Conservation (phyloP, 2,113 vertebrate species). For the Hystrix cristata region DNA sequence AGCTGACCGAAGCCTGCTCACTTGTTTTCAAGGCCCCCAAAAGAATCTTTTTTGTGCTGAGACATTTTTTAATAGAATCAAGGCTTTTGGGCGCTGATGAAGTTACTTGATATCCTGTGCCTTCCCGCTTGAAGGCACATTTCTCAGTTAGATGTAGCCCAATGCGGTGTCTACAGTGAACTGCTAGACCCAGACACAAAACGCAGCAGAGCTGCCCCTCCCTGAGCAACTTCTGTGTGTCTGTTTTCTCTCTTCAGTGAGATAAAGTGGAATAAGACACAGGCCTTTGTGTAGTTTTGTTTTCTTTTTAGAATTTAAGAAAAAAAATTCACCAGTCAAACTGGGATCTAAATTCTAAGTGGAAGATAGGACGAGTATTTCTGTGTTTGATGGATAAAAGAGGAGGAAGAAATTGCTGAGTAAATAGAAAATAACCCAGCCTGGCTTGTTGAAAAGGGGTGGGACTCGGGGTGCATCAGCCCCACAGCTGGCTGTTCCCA, state of each 20-base stretch:
- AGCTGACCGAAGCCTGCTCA: fast-evolving
- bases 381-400: no score
- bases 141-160: not conserved
- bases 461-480: fast-evolving
- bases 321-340: not conserved
- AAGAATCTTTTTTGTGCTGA: not conserved
- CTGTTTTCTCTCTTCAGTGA: not conserved
- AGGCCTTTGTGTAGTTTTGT: not conserved
- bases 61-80: not conserved
- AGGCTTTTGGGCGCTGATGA: not conserved
- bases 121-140: not conserved
- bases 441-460: fast-evolving
- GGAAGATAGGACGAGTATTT: not conserved
- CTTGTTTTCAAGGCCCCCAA: not conserved
- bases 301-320: not conserved
- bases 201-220: fast-evolving
- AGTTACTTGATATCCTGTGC: not conserved
- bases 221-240: not conserved
- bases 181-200: not conserved
- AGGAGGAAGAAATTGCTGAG: not conserved
- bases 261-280: not conserved
- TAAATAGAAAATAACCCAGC: not conserved
- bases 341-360: not conserved
- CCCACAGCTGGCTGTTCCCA: not conserved
- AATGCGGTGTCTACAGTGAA: not conserved